phyloP scores from a whole-genome alignment of 2,113 vertebrate species.

The Seriola quinqueradiata region DNA sequence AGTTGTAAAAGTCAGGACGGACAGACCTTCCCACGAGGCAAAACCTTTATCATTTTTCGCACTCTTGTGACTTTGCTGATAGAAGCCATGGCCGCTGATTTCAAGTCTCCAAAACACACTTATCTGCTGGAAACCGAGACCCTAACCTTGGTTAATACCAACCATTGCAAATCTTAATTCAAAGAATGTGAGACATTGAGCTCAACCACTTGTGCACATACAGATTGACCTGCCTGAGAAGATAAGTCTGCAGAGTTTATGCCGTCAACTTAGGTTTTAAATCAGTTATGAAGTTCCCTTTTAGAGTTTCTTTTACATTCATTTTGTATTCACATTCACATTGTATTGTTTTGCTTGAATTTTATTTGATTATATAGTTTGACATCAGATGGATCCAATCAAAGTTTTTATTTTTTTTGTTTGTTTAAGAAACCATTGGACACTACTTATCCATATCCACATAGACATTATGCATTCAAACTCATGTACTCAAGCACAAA shows the following conservation, averaged over 20 bases:
- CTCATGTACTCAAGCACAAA: neutral
- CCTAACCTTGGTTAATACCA: constrained; percentile 64
- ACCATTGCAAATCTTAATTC: neutral
- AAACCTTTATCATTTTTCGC: constrained; percentile 21
- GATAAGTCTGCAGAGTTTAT: neutral
- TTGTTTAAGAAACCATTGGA: no score
- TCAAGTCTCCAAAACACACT: constrained; percentile 59
- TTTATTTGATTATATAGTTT: no score
- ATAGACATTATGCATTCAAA: neutral
- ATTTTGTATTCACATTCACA: no score
- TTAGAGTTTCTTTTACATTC: neutral
- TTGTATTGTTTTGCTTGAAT: no score
- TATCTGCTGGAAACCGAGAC: constrained; percentile 67
- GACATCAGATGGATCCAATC: no score
- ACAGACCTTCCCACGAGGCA: constrained; percentile 47
- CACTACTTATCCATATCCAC: neutral
- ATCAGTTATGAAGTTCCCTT: neutral
- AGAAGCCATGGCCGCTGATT: constrained; percentile 62
- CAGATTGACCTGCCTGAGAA: neutral
- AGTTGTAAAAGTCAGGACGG: constrained; percentile 15
- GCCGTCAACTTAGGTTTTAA: neutral
- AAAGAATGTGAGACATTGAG: constrained; percentile 7
- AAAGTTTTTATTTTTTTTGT: no score
- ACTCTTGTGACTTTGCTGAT: constrained; percentile 50
- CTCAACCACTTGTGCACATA: neutral